Evolutionary conservation across 1,140 invertebrate species (phyloP).

Genomic region (Lasioglossum baleicum): DNA sequence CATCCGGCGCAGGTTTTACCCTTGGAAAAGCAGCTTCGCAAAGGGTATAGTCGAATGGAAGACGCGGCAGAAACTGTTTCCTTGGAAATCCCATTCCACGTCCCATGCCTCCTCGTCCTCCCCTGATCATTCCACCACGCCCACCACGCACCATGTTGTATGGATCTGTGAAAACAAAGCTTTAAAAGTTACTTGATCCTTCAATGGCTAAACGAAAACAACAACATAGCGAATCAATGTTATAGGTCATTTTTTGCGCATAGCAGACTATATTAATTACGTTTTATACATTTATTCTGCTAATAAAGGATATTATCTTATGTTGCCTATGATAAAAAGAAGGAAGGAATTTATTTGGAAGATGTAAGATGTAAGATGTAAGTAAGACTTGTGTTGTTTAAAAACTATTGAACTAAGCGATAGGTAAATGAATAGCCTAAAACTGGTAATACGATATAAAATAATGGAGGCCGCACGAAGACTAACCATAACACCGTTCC

Average conservation of each 20-base stretch:
- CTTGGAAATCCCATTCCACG: conserved; percentile 84
- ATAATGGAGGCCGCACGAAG: background rate
- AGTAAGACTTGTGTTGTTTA: background rate
- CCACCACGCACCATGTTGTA: conserved; percentile 81
- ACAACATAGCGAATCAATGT: too few relatives aligned
- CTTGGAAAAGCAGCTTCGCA: conserved; percentile 93
- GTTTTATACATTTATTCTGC: background rate
- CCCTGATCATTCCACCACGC: conserved; percentile 82
- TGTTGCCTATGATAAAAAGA: too few relatives aligned
- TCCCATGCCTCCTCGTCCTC: conserved; percentile 84
- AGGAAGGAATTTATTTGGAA: too few relatives aligned
- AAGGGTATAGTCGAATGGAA: conserved; percentile 94
- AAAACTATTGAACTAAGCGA: background rate
- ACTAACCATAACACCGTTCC: background rate
- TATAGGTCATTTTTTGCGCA: too few relatives aligned
- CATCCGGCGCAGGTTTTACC: conserved; percentile 89
- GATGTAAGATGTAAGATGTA: too few relatives aligned
- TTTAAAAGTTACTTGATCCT: background rate
- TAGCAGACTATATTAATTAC: background rate
- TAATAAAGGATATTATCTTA: too few relatives aligned
- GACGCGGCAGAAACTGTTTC: conserved; percentile 89
- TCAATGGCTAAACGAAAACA: too few relatives aligned
- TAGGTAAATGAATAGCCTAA: background rate
- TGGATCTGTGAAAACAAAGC: conserved; percentile 8
- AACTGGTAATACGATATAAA: conserved; percentile 9